Conservation (phyloP, 2,797 vertebrate genomes). For the Squalus acanthias region DNA sequence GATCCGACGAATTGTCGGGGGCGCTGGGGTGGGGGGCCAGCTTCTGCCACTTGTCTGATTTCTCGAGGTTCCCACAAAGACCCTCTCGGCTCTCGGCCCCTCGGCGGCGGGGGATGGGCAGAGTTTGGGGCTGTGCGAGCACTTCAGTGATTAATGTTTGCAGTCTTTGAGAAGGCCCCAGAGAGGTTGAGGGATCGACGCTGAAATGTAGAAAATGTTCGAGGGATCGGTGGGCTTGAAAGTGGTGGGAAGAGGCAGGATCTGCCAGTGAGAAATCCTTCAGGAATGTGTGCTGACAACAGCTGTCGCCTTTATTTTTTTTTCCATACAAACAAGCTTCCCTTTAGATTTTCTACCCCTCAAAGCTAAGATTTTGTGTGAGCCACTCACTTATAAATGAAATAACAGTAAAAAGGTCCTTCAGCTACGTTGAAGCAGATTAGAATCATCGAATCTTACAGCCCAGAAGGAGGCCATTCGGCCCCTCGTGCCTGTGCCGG, state of each 20-base stretch:
- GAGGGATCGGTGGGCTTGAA: constrained; percentile 74
- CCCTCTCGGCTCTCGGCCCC: background rate
- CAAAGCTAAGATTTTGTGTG: background rate
- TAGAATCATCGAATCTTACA: background rate
- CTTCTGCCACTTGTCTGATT: background rate
- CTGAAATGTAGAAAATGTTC: constrained; percentile 79
- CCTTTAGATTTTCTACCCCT: background rate
- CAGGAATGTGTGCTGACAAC: constrained; percentile 69
- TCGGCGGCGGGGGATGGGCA: background rate
- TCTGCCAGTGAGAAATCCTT: constrained; percentile 84
- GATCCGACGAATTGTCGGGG: background rate
- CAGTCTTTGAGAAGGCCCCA: constrained; percentile 61
- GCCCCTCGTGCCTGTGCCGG: no score
- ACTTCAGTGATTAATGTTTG: constrained; percentile 73
- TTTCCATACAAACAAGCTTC: constrained; percentile 39
- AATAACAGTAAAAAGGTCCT: background rate
- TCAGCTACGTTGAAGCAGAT: background rate
- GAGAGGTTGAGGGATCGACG: constrained; percentile 66
- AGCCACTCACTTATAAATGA: background rate
- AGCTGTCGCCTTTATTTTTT: constrained; percentile 42
- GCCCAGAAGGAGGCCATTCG: no score
- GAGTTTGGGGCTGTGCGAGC: constrained; percentile 54
- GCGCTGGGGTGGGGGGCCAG: no score
- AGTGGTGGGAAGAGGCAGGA: constrained; percentile 74
- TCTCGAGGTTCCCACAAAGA: background rate